Base-by-base conservation (phyloP, 2,113 vertebrate species). In the Colinus virginianus region DNA sequence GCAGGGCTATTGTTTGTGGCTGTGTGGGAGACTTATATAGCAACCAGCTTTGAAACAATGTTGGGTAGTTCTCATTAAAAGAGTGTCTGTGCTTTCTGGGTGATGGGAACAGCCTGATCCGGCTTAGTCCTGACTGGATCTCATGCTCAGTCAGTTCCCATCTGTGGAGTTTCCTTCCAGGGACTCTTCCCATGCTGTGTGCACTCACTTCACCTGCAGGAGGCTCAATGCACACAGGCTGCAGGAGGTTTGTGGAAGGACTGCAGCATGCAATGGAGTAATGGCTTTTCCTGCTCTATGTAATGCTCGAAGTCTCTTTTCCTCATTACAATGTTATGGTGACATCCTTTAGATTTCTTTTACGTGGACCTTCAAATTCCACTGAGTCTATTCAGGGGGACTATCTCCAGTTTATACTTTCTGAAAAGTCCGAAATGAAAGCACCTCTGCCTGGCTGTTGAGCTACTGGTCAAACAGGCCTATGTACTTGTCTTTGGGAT, bases 1-100 rank as follows among this genome's bases (percentile, higher is more conserved):
- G 61, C 45, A 55, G 75, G 55, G 49, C 84, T 85, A 34, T 88
- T 93, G 84, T 94, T 90, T 70, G 38, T 53, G 32, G 18, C 42
- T 14, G 0, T 42, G 80, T 82, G 80, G 69, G 92, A 92, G 88
- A 66, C 30, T 48, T 43, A 58, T 42, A 32, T 1, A 76, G 48
- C 51, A 45, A 21, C 17, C 10, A 9, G 36, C 84, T 81, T 58
- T 70, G 87, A 67, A 78, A 77, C 45, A 70, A 7, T n/a, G 61
- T 64, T 25, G 67, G 40, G 38, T 22, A 23, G 36, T 34, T 82
- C 45, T 72, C 38, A 40, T 45, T 58, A 19, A 76, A 76, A 25
- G 2, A 34, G 25, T 3, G 40, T 19, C 45, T 25, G 22, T 63
- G 43, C 40, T 81, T 17, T 53, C 22, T 38, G 66, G 20, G 36